Percentiles rank a stretch among this genome's conserved stretches.
phyloP scores from a whole-genome alignment of 2,113 vertebrate genomes.

The Cairina moschata region DNA sequence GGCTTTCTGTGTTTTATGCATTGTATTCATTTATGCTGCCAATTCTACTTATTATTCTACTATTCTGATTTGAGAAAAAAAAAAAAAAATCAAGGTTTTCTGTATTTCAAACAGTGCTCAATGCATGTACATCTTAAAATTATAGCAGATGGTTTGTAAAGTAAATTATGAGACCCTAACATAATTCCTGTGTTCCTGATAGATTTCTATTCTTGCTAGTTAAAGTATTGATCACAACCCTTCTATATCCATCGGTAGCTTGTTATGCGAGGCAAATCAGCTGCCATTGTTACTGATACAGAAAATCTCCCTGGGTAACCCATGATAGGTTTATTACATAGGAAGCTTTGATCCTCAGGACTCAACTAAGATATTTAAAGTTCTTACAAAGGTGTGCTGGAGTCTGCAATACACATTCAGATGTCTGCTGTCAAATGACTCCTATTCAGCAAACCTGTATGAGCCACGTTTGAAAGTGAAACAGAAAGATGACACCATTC shows the following conservation, averaged over 20 bases:
- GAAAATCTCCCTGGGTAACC: background rate
- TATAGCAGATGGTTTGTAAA: conserved; percentile 18
- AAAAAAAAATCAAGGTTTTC: background rate
- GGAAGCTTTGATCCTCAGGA: conserved; percentile 50
- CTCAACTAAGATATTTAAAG: conserved; percentile 36
- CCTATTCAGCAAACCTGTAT: conserved; percentile 47
- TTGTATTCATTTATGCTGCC: conserved; percentile 62
- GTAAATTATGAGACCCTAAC: conserved; percentile 11
- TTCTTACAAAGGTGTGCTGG: conserved; percentile 56
- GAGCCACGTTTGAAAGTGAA: conserved; percentile 66
- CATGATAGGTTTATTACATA: background rate
- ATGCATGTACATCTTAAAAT: background rate
- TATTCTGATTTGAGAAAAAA: background rate
- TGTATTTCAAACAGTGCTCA: conserved; percentile 7
- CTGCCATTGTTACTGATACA: background rate
- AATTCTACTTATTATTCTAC: conserved; percentile 45
- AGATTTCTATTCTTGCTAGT: conserved; percentile 1
- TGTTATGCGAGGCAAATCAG: background rate
- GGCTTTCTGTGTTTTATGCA: conserved; percentile 44
- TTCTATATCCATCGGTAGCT: background rate
- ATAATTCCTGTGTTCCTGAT: background rate
- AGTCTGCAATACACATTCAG: conserved; percentile 58
- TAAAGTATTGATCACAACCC: conserved; percentile 47
- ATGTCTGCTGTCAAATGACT: conserved; percentile 57
- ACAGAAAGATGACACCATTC: conserved; percentile 68